Evolutionary conservation across 2,797 vertebrate species (phyloP).

Genomic region (Catharus ustulatus): DNA sequence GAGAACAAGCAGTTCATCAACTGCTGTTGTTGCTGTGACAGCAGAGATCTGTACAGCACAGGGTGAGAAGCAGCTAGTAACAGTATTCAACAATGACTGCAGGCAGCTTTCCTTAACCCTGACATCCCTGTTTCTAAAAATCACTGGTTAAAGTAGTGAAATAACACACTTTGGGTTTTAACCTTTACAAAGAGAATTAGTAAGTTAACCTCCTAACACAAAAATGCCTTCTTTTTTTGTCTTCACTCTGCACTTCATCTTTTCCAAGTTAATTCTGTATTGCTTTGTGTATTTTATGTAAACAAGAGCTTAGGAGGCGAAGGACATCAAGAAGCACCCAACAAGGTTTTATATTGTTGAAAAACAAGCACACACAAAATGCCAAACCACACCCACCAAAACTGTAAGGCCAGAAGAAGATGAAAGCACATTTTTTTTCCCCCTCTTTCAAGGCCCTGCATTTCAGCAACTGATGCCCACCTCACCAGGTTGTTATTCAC

Average conservation of each 20-base stretch:
- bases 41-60: neutral
- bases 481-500: neutral
- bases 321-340: neutral
- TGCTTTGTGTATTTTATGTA: neutral
- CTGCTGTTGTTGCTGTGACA: neutral
- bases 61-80: neutral
- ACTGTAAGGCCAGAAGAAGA: neutral
- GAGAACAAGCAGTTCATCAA: neutral
- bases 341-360: neutral
- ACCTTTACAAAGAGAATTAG: neutral
- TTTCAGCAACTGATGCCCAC: neutral
- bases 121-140: neutral
- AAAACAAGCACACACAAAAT: neutral
- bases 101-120: neutral
- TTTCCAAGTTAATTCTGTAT: neutral
- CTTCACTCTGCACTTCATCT: neutral
- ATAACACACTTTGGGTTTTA: neutral
- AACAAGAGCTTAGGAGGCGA: neutral
- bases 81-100: accelerated
- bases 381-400: neutral
- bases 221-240: neutral
- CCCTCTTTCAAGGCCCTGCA: neutral
- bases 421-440: neutral
- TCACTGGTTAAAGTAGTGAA: neutral
- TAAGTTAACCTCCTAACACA: neutral